These are phyloP conservation scores for Ceratoteleas bidentatus DNA, from an alignment of 1,140 invertebrate genomes.

Conservation along the genomic window DNA sequence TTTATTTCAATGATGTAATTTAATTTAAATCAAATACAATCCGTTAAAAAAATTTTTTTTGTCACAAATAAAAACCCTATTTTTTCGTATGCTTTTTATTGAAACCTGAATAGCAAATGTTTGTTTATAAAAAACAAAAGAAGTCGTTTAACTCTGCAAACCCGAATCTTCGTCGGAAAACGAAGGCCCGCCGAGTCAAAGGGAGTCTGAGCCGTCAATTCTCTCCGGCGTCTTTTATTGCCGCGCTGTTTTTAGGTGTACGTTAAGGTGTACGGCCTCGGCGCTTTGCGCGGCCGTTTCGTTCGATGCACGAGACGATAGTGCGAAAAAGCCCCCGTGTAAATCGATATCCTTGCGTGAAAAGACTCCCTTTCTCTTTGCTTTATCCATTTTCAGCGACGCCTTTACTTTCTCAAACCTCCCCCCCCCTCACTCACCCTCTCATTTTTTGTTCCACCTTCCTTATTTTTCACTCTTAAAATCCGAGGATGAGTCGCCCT, in stretches of 20 bases:
- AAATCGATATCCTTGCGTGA: conserved; percentile 70
- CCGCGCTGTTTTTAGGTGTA: conserved; percentile 42
- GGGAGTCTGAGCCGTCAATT: conserved; percentile 49
- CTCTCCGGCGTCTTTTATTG: conserved; percentile 37
- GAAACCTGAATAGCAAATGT: too few species aligned
- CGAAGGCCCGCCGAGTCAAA: too few species aligned
- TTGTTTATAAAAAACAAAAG: too few species aligned
- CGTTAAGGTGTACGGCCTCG: conserved; percentile 42
- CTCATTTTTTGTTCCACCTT: conserved; percentile 33
- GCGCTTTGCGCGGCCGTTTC: conserved; percentile 48
- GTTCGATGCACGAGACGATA: conserved; percentile 64
- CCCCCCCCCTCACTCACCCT: neutral
- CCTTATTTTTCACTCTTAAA: conserved; percentile 61
- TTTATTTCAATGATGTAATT: too few species aligned
- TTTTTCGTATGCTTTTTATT: too few species aligned
- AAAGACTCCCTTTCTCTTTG: conserved; percentile 66
- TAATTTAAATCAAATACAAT: too few species aligned
- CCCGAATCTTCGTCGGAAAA: too few species aligned
- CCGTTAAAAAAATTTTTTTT: too few species aligned
- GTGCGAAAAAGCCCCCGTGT: conserved; percentile 61
- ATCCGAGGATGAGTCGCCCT: conserved; percentile 66
- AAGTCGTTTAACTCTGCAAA: too few species aligned
- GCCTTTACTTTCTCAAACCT: conserved; percentile 29
- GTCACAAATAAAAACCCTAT: too few species aligned
- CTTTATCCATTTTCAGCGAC: conserved; percentile 64